Base-by-base conservation (phyloP, 2,113 vertebrate genomes). In the Leucosticte australis region DNA sequence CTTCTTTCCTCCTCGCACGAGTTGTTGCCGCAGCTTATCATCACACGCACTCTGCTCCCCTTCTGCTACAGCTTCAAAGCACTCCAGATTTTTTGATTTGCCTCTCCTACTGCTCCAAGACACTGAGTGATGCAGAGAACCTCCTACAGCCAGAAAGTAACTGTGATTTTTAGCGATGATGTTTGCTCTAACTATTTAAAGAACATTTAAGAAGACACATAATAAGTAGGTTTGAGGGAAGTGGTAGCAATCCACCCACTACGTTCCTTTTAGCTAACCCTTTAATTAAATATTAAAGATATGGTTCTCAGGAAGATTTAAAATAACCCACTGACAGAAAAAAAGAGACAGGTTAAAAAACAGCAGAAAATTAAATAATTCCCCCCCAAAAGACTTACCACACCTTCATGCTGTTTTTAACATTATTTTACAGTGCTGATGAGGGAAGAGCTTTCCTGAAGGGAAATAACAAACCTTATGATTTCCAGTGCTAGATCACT, bases 271-370 rank as follows among this genome's bases (percentile, higher is more conserved):
- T 68, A 93, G 85, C 95, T 86, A 96, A 92, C 90, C 90, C 90
- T 93, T 96, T 96, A 93, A 97, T 96, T 96, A 95, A 96, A 83
- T 95, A 97, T 96, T 95, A 96, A 95, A 94, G 88, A 96, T 95
- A 94, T 0, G 57, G 83, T 93, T 96, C 92, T 96, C 86, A 82
- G 93, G 93, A 95, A 93, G 92, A 74, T 94, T 96, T 90, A 92
- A 96, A 97, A 96, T 93, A 96, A 94, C 80, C 77, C 65, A 90
- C 68, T 75, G 87, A 77, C 71, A 91, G 82, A 60, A 89, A 93
- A 92, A 94, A 92, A 78, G 56, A 87, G 67, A 44, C 57, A 93
- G 67, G 69, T 89, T 94, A 94, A 96, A 96, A 90, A 92, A 21
- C 35, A 74, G 76, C 63, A 46, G 35, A 86, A 65, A 64, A 94